Conservation (phyloP, 2,797 vertebrate species). For the Enteromius radiatus region DNA sequence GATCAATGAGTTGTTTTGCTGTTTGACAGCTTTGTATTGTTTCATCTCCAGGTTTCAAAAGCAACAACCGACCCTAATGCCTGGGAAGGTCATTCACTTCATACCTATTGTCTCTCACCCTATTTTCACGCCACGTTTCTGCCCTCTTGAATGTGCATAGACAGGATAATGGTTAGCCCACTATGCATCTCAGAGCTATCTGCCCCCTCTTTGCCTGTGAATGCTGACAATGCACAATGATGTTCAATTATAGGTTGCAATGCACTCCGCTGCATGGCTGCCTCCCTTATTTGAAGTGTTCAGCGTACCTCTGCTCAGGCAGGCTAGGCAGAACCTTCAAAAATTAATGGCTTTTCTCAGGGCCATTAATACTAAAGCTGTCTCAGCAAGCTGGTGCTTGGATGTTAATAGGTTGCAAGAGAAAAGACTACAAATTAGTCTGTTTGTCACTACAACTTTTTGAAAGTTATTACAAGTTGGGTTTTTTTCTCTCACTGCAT, state of each 20-base stretch:
- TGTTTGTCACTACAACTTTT: constrained; percentile 49
- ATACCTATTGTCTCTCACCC: constrained; percentile 64
- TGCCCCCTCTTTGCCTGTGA: constrained; percentile 62
- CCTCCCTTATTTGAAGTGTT: constrained; percentile 73
- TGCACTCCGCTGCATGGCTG: constrained; percentile 68
- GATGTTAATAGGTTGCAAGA: constrained; percentile 43
- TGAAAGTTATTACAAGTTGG: not conserved
- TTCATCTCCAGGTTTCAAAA: constrained; percentile 58
- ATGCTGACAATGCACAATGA: constrained; percentile 70
- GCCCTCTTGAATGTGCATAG: constrained; percentile 58
- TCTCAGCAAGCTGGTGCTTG: constrained; percentile 72
- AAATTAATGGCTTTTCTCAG: constrained; percentile 77
- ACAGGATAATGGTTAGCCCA: constrained; percentile 71
- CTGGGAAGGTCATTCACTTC: constrained; percentile 55
- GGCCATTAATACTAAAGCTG: constrained; percentile 76
- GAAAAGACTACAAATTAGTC: constrained; percentile 32
- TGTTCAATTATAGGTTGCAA: constrained; percentile 66
- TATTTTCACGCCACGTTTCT: constrained; percentile 64
- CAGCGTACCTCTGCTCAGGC: constrained; percentile 72
- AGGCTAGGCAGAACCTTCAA: constrained; percentile 77
- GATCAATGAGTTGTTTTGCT: constrained; percentile 52
- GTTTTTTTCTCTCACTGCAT: constrained; percentile 13
- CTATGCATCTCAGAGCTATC: constrained; percentile 58
- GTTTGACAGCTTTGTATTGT: constrained; percentile 52
- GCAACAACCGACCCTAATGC: constrained; percentile 60